Percentiles rank a stretch among this genome's conserved stretches.
Evolutionary conservation across 2,113 vertebrate genomes (phyloP).

Genomic region (Dolichallabes microphthalmus): DNA sequence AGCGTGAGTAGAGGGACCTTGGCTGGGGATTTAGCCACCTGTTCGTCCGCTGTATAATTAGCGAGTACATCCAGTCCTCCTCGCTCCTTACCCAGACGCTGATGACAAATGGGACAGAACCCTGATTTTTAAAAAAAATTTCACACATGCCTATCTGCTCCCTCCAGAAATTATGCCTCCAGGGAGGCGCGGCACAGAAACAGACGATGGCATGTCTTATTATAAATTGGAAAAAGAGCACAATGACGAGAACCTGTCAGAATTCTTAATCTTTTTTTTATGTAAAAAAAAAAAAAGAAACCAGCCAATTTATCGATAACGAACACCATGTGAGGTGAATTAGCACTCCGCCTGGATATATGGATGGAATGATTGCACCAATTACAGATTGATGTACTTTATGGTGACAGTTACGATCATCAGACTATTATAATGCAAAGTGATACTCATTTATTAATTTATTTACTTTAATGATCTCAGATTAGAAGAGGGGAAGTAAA

Average conservation of each 20-base stretch:
- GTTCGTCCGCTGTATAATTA: conserved; percentile 52
- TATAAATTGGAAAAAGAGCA: conserved; percentile 22
- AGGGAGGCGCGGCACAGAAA: conserved; percentile 3
- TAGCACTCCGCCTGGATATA: background rate
- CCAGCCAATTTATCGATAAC: background rate
- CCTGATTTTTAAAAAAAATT: conserved; percentile 13
- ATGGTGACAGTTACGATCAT: background rate
- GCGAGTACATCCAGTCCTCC: conserved; percentile 29
- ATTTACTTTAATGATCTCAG: conserved; percentile 3
- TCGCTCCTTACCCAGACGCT: conserved; percentile 42
- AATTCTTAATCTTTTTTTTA: background rate
- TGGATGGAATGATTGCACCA: background rate
- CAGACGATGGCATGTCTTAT: background rate
- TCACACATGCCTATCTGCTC: conserved; percentile 38
- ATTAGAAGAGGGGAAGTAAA: background rate
- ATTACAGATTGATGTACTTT: background rate
- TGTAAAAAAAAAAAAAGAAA: background rate
- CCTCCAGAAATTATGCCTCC: conserved; percentile 17
- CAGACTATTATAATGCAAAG: background rate
- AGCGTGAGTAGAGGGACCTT: conserved; percentile 7
- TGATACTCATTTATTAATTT: conserved; percentile 15
- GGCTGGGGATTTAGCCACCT: conserved; percentile 41
- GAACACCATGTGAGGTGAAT: background rate
- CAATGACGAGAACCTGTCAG: background rate
- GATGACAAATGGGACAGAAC: conserved; percentile 47